phyloP scores from a whole-genome alignment of 2,113 vertebrate species.

The Lathamus discolor region DNA sequence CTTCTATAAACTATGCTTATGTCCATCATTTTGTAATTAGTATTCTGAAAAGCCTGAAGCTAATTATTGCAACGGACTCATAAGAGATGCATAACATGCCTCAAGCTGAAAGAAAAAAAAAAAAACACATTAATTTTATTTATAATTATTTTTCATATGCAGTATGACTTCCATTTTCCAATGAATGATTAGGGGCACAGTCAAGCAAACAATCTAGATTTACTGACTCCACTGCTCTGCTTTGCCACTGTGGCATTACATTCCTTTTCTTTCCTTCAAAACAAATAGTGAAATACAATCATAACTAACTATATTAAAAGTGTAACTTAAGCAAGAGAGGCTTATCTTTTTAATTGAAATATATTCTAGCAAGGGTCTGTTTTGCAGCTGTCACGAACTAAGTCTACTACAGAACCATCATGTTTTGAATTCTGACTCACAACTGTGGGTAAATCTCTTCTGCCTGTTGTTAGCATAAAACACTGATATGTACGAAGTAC shows the following conservation, averaged over 20 bases:
- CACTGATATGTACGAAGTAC: not conserved
- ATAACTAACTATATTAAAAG: not conserved
- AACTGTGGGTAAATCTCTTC: not conserved
- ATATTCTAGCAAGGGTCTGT: not conserved
- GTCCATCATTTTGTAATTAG: not conserved
- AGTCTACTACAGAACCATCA: not conserved
- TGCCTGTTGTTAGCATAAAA: not conserved
- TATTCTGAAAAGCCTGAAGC: not conserved
- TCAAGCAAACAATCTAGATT: not conserved
- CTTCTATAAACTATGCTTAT: not conserved
- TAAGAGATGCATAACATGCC: not conserved
- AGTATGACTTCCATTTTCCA: not conserved
- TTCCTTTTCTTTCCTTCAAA: not conserved
- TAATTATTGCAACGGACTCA: not conserved
- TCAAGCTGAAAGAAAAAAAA: not conserved
- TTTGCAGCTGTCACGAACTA: not conserved
- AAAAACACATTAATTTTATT: not conserved
- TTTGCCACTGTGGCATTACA: not conserved
- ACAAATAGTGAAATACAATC: not conserved
- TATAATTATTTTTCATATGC: not conserved
- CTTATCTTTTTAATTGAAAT: not conserved
- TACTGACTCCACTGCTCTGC: not conserved
- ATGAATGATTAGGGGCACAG: not conserved
- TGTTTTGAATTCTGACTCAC: not conserved
- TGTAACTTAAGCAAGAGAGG: not conserved